These are phyloP conservation scores for Eurois occulta DNA, from an alignment of 2,888 invertebrate species.

Conservation along the genomic window DNA sequence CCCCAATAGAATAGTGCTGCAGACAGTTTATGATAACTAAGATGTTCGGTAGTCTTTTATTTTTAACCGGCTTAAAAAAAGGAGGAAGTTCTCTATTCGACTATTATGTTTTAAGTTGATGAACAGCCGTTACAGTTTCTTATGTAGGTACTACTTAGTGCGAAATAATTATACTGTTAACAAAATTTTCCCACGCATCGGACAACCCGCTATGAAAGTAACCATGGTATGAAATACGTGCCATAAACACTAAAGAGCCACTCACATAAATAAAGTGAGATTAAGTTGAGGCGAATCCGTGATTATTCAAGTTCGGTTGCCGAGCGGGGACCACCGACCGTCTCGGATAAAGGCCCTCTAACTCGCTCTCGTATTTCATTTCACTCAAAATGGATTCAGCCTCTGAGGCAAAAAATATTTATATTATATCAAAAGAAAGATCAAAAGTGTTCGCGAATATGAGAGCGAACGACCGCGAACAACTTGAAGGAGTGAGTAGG, in stretches of 20 bases:
- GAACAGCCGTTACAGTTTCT: not conserved
- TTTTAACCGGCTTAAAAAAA: not conserved
- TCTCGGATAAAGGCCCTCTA: conserved; percentile 69
- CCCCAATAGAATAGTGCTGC: conserved; percentile 1
- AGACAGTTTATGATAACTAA: conserved; percentile 26
- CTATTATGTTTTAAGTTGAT: not conserved
- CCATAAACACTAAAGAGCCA: conserved; percentile 69
- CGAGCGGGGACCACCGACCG: conserved; percentile 65
- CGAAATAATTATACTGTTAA: conserved; percentile 17
- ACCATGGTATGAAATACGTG: conserved; percentile 61
- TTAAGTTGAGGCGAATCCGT: conserved; percentile 74
- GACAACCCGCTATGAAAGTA: conserved; percentile 59
- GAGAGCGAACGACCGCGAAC: conserved; percentile 71
- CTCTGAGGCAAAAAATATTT: conserved; percentile 84
- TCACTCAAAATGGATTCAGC: conserved; percentile 82
- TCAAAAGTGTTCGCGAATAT: conserved; percentile 81
- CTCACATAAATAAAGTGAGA: conserved; percentile 74
- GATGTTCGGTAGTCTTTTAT: not conserved
- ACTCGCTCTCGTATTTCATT: conserved; percentile 79
- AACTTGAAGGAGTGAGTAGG: conserved; percentile 68
- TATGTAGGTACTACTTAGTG: not conserved
- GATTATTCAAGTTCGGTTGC: conserved; percentile 76
- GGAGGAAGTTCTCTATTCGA: not conserved
- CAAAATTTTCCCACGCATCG: conserved; percentile 61
- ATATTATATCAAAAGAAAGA: conserved; percentile 86